Evolutionary conservation across 2,888 invertebrate genomes (phyloP).

Genomic region (Spisula subtruncata): DNA sequence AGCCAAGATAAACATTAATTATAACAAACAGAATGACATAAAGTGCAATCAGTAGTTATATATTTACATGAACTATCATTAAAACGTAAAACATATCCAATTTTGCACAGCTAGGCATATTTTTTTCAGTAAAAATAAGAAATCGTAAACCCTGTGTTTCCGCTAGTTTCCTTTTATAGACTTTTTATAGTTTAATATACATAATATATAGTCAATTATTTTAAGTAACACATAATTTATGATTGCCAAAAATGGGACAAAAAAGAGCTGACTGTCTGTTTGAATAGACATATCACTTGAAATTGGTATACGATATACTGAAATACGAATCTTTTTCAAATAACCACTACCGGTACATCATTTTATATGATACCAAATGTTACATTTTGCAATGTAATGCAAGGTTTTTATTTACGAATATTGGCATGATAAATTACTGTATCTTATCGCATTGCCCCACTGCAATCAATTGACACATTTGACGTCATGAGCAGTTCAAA

Average conservation of each 20-base stretch:
- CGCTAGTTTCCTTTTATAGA: not conserved
- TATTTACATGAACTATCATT: too few species aligned
- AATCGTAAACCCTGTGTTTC: not conserved
- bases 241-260: not conserved
- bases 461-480: not conserved
- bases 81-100: too few species aligned
- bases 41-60: too few species aligned
- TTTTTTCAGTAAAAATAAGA: not conserved
- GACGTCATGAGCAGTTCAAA: not conserved
- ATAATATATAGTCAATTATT: not conserved
- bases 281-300: not conserved
- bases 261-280: not conserved
- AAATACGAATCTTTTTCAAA: not conserved
- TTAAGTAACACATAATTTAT: not conserved
- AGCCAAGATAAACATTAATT: too few species aligned
- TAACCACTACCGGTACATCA: not conserved
- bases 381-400: constrained; percentile 1
- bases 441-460: not conserved
- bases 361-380: not conserved
- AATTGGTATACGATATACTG: not conserved
- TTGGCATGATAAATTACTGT: not conserved
- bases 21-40: too few species aligned
- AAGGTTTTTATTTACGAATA: not conserved
- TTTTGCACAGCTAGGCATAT: not conserved
- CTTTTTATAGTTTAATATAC: constrained; percentile 6